Evolutionary conservation across 2,113 vertebrate species (phyloP).

Genomic region (Serinus canaria): DNA sequence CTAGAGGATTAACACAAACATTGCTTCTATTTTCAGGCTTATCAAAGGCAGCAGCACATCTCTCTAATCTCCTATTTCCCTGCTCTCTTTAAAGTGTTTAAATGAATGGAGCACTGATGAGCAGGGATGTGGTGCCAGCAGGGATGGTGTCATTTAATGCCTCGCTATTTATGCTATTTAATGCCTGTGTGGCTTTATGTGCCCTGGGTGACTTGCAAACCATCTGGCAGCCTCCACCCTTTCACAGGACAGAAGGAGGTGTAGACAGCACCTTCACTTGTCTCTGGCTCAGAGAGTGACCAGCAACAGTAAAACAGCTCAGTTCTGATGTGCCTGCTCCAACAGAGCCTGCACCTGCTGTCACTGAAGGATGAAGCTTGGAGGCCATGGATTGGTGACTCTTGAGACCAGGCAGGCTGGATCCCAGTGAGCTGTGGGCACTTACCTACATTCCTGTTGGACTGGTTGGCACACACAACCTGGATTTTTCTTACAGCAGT

Average conservation of each 20-base stretch:
- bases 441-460: neutral
- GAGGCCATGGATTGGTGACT: neutral
- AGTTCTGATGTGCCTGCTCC: neutral
- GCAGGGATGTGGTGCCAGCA: conserved; percentile 49
- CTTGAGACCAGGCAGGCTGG: neutral
- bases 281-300: neutral
- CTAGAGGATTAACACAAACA: conserved; percentile 49
- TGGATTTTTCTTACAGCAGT: neutral
- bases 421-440: neutral
- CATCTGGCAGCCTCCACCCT: conserved; percentile 40
- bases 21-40: conserved; percentile 43
- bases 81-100: conserved; percentile 37
- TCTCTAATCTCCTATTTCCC: conserved; percentile 56
- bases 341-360: neutral
- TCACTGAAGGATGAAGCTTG: neutral
- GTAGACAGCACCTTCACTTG: neutral
- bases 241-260: conserved; percentile 17
- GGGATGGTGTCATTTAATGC: conserved; percentile 51
- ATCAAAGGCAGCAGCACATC: conserved; percentile 59
- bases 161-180: conserved; percentile 41
- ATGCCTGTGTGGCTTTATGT: conserved; percentile 45
- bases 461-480: neutral
- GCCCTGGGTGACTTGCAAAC: conserved; percentile 46
- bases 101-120: conserved; percentile 54
- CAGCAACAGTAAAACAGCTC: neutral